These are phyloP conservation scores for Oceanodroma leucorhoa DNA, from an alignment of 2,797 vertebrate species.

Conservation along the genomic window DNA sequence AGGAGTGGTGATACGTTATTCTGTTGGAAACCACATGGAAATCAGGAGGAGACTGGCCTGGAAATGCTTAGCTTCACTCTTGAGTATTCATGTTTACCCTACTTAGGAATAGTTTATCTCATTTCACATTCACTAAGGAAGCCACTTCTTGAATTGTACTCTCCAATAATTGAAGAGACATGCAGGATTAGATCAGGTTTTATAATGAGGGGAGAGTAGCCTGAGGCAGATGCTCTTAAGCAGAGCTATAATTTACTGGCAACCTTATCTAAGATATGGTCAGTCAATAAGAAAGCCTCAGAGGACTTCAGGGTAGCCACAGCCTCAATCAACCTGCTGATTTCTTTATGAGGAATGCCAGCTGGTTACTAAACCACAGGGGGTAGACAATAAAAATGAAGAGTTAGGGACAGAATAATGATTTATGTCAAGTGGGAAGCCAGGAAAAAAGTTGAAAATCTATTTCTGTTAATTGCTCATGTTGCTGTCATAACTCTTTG, in stretches of 20 bases:
- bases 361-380: conserved; percentile 13
- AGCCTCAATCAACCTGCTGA: conserved; percentile 21
- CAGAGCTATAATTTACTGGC: conserved; percentile 54
- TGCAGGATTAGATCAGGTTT: conserved; percentile 59
- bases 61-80: not conserved
- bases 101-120: not conserved
- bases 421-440: conserved; percentile 8
- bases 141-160: conserved; percentile 31
- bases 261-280: conserved; percentile 42
- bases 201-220: conserved; percentile 52
- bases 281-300: conserved; percentile 49
- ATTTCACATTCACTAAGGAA: not conserved
- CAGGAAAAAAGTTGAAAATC: not conserved
- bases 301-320: conserved; percentile 31
- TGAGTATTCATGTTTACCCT: conserved; percentile 1
- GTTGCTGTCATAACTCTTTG: not conserved
- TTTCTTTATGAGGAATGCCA: conserved; percentile 25
- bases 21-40: not conserved
- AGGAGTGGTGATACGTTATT: not conserved
- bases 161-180: conserved; percentile 44
- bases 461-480: not conserved
- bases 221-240: conserved; percentile 49
- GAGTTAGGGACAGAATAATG: not conserved
- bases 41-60: not conserved
- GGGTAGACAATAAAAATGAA: not conserved